Percentiles rank a stretch among this genome's conserved stretches.
Evolutionary conservation across 2,113 vertebrate species (phyloP).

Genomic region (Junco hyemalis): DNA sequence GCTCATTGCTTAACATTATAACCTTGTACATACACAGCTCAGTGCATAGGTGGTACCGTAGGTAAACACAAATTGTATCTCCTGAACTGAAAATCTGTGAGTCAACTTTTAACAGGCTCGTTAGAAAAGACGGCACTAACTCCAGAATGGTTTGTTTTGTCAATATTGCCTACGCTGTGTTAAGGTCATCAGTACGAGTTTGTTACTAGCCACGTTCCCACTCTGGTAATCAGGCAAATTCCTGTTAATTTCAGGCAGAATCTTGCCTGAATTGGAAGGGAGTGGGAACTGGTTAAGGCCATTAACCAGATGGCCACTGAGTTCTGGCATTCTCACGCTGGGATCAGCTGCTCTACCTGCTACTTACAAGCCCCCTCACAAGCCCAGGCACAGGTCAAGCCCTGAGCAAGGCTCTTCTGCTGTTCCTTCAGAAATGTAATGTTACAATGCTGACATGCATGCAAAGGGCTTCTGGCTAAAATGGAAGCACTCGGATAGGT

Average conservation of each 20-base stretch:
- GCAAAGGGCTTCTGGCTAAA: conserved; percentile 26
- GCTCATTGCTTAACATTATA: neutral
- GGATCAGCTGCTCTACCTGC: neutral
- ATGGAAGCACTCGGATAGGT: conserved; percentile 40
- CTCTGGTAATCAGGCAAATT: neutral
- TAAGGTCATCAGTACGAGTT: neutral
- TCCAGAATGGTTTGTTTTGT: conserved; percentile 54
- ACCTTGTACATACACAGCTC: neutral
- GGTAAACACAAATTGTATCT: neutral
- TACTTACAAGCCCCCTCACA: neutral
- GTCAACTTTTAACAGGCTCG: neutral
- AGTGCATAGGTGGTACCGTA: neutral
- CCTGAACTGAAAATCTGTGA: conserved; percentile 23
- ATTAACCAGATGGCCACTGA: neutral
- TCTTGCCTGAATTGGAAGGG: neutral
- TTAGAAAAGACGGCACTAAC: conserved; percentile 7
- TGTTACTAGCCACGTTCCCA: neutral
- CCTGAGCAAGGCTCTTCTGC: conserved; percentile 21
- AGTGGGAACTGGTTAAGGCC: neutral
- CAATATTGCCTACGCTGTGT: conserved; percentile 46
- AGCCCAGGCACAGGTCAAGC: neutral
- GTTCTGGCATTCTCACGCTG: neutral
- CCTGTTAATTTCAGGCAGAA: conserved; percentile 16
- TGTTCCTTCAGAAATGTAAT: conserved; percentile 29
- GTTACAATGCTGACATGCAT: conserved; percentile 4